These are phyloP conservation scores for Nixonia krombeini DNA, from an alignment of 1,140 invertebrate species.

Conservation along the genomic window DNA sequence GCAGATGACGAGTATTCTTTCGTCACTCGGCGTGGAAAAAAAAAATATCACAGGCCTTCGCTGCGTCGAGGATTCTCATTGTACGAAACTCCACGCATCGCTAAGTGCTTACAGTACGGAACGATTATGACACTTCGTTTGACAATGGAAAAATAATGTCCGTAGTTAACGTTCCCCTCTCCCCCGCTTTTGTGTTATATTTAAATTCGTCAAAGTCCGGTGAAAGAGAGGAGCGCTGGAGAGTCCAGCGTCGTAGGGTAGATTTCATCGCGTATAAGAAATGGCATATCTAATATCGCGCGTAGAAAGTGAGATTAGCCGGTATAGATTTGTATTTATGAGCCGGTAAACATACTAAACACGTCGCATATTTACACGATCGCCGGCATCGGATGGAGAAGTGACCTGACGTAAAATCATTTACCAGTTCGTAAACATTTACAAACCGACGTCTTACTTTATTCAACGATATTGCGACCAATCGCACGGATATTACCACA, in stretches of 20 bases:
- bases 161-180: conserved; percentile 15
- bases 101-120: conserved; percentile 40
- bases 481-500: too few species aligned
- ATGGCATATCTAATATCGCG: neutral
- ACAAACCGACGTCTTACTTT: too few species aligned
- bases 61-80: conserved; percentile 29
- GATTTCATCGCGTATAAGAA: conserved; percentile 1
- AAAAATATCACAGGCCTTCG: conserved; percentile 16
- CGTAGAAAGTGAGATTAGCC: neutral
- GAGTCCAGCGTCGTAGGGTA: neutral
- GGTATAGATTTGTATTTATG: neutral
- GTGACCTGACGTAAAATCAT: too few species aligned
- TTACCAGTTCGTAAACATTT: too few species aligned
- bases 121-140: conserved; percentile 44
- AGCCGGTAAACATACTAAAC: neutral
- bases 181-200: conserved; percentile 9
- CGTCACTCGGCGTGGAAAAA: conserved; percentile 9
- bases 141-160: conserved; percentile 38
- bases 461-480: too few species aligned
- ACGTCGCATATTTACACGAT: neutral
- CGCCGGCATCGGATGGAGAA: too few species aligned
- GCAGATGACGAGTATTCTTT: conserved; percentile 11
- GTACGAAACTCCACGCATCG: conserved; percentile 49
- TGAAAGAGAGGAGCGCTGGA: neutral
- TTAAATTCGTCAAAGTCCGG: neutral